phyloP scores from a whole-genome alignment of 2,797 vertebrate species.

The Spheniscus humboldti region DNA sequence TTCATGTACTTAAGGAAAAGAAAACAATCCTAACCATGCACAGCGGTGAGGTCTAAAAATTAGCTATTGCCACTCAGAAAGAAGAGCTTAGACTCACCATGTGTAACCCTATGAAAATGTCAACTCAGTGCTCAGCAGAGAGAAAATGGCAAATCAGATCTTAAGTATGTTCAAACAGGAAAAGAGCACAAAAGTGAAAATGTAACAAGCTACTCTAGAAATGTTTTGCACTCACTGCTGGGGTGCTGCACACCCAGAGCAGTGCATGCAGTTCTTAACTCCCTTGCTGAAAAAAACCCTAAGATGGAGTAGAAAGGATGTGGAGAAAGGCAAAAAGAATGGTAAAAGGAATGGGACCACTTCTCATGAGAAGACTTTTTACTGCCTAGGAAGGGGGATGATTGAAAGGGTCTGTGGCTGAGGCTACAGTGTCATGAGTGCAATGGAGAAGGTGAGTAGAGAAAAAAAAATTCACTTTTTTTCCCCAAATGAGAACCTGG shows the following conservation, averaged over 20 bases:
- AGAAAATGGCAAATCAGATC: not conserved
- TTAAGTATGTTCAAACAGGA: not conserved
- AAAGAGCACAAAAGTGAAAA: not conserved
- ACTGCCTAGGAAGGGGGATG: not conserved
- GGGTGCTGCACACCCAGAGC: not conserved
- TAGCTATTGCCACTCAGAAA: constrained; percentile 5
- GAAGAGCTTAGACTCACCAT: not conserved
- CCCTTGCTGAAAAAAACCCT: not conserved
- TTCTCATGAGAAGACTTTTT: not conserved
- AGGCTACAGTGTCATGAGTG: not conserved
- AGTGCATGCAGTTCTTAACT: not conserved
- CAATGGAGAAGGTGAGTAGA: not conserved
- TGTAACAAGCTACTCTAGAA: not conserved
- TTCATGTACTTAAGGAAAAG: constrained; percentile 3
- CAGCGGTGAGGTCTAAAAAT: not conserved
- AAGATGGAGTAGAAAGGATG: not conserved
- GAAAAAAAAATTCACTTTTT: not conserved
- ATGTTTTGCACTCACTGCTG: not conserved
- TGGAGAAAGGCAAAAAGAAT: not conserved
- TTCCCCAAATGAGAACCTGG: not conserved
- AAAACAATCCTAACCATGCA: not conserved
- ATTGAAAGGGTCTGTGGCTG: not conserved
- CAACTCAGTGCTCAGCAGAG: constrained; percentile 1
- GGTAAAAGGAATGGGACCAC: not conserved
- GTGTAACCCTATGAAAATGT: constrained; percentile 24